Evolutionary conservation across 1,140 invertebrate genomes (phyloP).

Genomic region (Teleopsis dalmanni): DNA sequence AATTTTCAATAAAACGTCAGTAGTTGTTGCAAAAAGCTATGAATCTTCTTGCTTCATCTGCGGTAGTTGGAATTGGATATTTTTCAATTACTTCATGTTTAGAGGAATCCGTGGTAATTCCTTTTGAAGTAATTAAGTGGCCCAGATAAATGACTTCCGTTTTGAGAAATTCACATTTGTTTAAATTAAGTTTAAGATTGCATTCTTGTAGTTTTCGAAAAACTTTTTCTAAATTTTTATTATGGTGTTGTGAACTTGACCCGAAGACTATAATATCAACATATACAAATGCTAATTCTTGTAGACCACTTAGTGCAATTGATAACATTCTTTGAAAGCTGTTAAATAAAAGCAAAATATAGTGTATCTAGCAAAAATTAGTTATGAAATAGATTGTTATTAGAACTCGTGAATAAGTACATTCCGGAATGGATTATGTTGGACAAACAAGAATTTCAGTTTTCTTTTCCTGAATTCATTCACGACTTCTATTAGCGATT

Average conservation of each 20-base stretch:
- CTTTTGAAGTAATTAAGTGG: not conserved
- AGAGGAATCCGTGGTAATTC: constrained; percentile 1
- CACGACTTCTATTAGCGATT: no score
- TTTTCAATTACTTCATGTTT: not conserved
- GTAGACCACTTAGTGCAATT: no score
- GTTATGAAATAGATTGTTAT: no score
- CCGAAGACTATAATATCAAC: constrained; percentile 17
- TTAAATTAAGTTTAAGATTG: not conserved
- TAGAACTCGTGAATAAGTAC: no score
- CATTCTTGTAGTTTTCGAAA: not conserved
- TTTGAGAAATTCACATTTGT: constrained; percentile 6
- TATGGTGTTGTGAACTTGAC: not conserved
- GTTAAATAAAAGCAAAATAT: no score
- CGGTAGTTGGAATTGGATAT: not conserved
- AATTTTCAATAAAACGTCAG: constrained; percentile 3
- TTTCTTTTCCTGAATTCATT: no score
- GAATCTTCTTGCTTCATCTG: constrained; percentile 5
- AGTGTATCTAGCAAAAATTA: no score
- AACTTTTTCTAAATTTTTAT: not conserved
- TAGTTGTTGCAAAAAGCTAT: not conserved
- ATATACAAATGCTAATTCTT: no score
- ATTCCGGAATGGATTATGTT: no score
- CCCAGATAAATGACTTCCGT: not conserved
- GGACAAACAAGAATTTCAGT: no score
- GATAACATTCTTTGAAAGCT: no score